Conservation (phyloP, 2,888 invertebrate species). For the Chironomus tentans region DNA sequence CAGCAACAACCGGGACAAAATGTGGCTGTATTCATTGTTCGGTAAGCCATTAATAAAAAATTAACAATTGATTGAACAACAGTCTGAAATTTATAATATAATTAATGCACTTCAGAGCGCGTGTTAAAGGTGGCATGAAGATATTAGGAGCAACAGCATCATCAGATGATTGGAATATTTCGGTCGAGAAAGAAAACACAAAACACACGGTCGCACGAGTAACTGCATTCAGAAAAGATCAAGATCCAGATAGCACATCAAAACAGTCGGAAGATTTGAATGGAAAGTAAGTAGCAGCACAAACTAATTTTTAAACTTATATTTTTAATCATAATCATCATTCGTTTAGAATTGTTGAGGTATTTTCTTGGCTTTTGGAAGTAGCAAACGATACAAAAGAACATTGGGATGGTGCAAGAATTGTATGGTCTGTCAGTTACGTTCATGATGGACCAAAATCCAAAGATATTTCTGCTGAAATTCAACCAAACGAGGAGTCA, state of each 20-base stretch:
- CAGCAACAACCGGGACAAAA: constrained; percentile 57
- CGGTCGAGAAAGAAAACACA: constrained; percentile 68
- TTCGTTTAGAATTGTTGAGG: constrained; percentile 56
- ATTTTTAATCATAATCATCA: not conserved
- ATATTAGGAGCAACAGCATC: constrained; percentile 74
- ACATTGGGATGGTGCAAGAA: constrained; percentile 70
- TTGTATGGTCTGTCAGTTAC: constrained; percentile 78
- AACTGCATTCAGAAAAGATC: constrained; percentile 64
- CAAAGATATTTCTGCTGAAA: constrained; percentile 35
- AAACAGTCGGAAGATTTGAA: constrained; percentile 29
- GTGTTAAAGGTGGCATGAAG: constrained; percentile 79
- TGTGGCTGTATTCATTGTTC: constrained; percentile 73
- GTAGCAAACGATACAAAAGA: constrained; percentile 71
- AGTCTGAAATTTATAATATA: too few relatives aligned
- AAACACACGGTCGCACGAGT: constrained; percentile 83
- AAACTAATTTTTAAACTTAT: not conserved
- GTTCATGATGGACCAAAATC: constrained; percentile 50
- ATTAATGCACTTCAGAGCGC: constrained; percentile 56
- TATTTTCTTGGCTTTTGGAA: constrained; percentile 86
- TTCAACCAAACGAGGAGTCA: constrained; percentile 39
- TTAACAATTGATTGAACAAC: too few relatives aligned
- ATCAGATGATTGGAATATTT: constrained; percentile 75
- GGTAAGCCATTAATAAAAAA: constrained; percentile 55
- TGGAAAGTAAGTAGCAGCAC: constrained; percentile 29
- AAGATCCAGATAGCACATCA: constrained; percentile 36